Base-by-base conservation (phyloP, 2,888 invertebrate species). In the Diarsia mendica region DNA sequence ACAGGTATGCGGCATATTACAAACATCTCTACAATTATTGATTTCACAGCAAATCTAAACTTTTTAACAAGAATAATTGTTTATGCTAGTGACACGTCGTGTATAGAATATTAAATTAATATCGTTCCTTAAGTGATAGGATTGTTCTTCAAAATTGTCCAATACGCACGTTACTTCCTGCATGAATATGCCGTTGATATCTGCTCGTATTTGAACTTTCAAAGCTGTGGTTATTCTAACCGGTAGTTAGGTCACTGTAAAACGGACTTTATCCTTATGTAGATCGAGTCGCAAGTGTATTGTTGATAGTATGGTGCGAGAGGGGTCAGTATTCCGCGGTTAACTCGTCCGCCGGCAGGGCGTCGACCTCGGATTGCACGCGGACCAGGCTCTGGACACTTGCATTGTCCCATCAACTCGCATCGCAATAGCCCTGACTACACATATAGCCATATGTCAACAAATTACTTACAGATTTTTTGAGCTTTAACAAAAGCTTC, bases 321-420 rank as follows among this genome's bases (percentile, higher is more conserved):
- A 92, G 92, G 91, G 94, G 94, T 95, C 94, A 94, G 92, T 94
- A 93, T 93, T 92, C 94, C 90, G 91, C 91, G 90, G 91, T 92
- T 92, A 91, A 91, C 92, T 92, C 92, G 92, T 91, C 92, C 90
- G 89, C 80, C 80, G 88, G 82, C 85, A 90, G 95, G 94, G 88
- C 95, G 90, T 91, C 92, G 95, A 95, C 93, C 94, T 90, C 90
- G 85, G 88, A 90, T 91, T 92, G 92, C 92, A 92, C 89, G 90
- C 90, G 87, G 90, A 86, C 89, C 83, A 80, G 79, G 84, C 85
- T 87, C 93, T 92, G 93, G 94, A 92, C 90, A 92, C 90, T 91
- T 87, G 87, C 88, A 87, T 87, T 87, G 94, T 94, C 94, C 91
- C 91, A 91, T 90, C 89, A 84, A 85, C 83, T 86, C 78, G 84